Evolutionary conservation across 2,888 invertebrate genomes (phyloP), one percentile per base, ranked within the genome.

Genomic region (Trichopoda pennipes): DNA sequence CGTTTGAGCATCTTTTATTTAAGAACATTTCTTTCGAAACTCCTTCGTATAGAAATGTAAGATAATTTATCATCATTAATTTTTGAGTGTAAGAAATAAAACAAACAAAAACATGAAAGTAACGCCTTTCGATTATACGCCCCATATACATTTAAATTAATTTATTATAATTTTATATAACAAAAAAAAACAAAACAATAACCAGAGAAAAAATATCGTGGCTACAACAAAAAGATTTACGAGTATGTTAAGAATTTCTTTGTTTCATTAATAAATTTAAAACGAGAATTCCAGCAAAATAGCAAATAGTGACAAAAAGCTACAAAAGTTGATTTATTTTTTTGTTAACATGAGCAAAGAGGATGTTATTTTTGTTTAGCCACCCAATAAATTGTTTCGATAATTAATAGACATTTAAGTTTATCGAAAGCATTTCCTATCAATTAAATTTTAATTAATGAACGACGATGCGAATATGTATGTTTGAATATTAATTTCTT

Each of bases 381-480:
- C 70, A 49, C 78, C 49, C 61, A 72, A 63, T 56, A 47, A 19
- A 32, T 19, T 55, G 42, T 17, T 35, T 47, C 35, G 28, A 51
- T 70, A 63, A 63, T 23, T 17, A 61, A 77, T 53, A 14, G 47
- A 44, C 21, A 75, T 9, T 49, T 32, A 16, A 32, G 28, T 28
- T 28, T 8, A 28, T 4, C 4, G 28, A 38, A 38, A 10, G 12
- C 10, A 63, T 44, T 16, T 53, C 28, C 16, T 32, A 55, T 63
- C 35, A 55, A 64, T 68, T 23, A 51, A 68, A 68, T 16, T 53
- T n/a, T 19, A 51, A 60, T 58, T 68, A 68, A 75, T 53, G 42
- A 60, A 28, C 19, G 49, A 3, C 12, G 38, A 28, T 28, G 8
- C 38, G 12, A 14, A 38, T 12, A 14, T 38, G 23, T 38, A 42